Evolutionary conservation across 2,888 invertebrate genomes (phyloP).

Genomic region (Bembecia ichneumoniformis): DNA sequence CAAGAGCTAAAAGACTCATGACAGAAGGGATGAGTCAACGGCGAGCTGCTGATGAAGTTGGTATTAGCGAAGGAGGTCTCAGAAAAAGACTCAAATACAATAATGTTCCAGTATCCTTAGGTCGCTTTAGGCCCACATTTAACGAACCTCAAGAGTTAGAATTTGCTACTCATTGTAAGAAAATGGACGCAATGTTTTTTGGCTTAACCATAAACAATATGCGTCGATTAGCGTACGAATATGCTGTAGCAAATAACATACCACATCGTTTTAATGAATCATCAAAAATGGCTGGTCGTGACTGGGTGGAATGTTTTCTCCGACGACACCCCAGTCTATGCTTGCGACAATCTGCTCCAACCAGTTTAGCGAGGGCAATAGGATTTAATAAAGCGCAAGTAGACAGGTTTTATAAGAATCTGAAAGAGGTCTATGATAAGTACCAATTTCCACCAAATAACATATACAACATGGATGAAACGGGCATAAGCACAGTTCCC

Average conservation of each 20-base stretch:
- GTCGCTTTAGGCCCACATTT: conserved; percentile 1
- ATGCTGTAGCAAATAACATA: conserved; percentile 3
- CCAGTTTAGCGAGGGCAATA: conserved; percentile 5
- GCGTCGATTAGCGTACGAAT: conserved; percentile 4
- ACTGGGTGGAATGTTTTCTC: conserved; percentile 5
- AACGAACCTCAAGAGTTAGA: not conserved
- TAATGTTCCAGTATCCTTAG: not conserved
- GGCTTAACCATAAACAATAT: conserved; percentile 4
- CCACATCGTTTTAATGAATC: conserved; percentile 3
- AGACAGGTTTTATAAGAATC: not conserved
- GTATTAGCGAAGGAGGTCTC: conserved; percentile 1
- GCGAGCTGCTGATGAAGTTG: conserved; percentile 1
- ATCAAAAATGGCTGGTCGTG: conserved; percentile 4
- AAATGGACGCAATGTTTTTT: conserved; percentile 2
- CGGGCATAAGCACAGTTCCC: conserved; percentile 4
- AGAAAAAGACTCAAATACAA: conserved; percentile 1
- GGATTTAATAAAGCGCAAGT: conserved; percentile 5
- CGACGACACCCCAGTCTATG: conserved; percentile 4
- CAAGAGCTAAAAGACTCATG: not conserved
- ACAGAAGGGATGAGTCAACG: not conserved
- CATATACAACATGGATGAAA: conserved; percentile 7
- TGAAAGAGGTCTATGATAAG: not conserved
- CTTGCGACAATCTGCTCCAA: conserved; percentile 4
- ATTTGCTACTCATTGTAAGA: not conserved
- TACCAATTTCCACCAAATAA: conserved; percentile 1